Evolutionary conservation across 2,888 invertebrate genomes (phyloP), one percentile per base, ranked within the genome.

Genomic region (Erynnis tages): DNA sequence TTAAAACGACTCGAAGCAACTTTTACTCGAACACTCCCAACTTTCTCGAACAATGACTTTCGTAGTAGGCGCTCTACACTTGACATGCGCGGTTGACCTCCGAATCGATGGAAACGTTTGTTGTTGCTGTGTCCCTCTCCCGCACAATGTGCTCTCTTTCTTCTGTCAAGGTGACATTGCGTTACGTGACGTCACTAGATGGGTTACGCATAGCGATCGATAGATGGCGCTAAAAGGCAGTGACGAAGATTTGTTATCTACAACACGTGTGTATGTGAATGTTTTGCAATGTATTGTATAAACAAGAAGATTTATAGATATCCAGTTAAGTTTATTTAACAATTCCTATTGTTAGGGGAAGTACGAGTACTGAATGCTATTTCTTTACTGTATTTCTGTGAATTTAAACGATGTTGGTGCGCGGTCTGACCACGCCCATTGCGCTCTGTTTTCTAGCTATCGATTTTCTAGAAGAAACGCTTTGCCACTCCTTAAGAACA

Each of bases 101-200:
- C 72, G 75, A 88, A 89, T 89, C 88, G 87, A 89, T 89, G 83
- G 70, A 62, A 69, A 69, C 71, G 58, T 78, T 81, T 88, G 88
- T 88, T 89, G 67, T 85, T 87, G 79, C 81, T 80, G 65, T 65
- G 34, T 84, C 78, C 66, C 76, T 21, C 45, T 84, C 70, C 17
- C 62, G 60, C 79, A 35, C 60, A 19, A 41, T 56, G 59, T 54
- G 52, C 46, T 58, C 56, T 55, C 47, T 78, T 66, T 73, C 78
- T 56, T 7, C 59, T 59, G 55, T 60, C 65, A 67, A 70, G 59
- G 67, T 73, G 72, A 75, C 73, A 54, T 35, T 43, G 23, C 49
- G 54, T 56, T 50, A 66, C 60, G 59, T 59, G 50, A 67, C 74
- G 71, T 70, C 67, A 43, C 14, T 27, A 32, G 29, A 34, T 65